These are phyloP conservation scores for Pitta sordida DNA, from an alignment of 2,113 vertebrate genomes.

Conservation along the genomic window DNA sequence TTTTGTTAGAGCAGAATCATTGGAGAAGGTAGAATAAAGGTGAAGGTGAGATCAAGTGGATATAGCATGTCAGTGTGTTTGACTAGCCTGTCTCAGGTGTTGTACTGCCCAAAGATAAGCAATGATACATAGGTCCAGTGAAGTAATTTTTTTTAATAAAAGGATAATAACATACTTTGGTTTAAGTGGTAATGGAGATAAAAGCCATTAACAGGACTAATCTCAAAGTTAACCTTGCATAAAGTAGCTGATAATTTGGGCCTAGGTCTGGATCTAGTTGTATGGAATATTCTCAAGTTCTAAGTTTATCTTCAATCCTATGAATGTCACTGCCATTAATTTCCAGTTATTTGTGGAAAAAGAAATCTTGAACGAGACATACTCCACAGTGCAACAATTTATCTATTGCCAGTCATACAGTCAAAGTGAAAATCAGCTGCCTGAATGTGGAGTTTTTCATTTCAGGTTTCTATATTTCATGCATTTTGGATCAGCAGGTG, in stretches of 20 bases:
- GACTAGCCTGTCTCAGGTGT: neutral
- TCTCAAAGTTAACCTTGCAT: neutral
- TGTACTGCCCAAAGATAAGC: neutral
- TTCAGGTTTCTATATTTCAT: neutral
- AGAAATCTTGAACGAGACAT: neutral
- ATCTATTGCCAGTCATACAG: neutral
- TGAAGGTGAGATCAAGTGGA: neutral
- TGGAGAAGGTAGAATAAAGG: neutral
- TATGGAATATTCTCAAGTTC: neutral
- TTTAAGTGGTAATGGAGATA: neutral
- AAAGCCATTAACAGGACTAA: neutral
- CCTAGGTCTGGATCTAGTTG: neutral
- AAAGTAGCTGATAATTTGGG: neutral
- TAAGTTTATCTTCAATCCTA: neutral
- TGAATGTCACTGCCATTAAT: neutral
- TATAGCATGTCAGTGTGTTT: neutral
- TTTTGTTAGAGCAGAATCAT: neutral
- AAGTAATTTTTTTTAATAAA: neutral
- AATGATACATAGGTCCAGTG: neutral
- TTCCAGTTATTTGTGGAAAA: neutral
- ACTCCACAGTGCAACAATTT: neutral
- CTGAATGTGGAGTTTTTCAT: neutral
- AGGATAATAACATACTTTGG: neutral
- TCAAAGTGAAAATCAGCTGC: neutral
- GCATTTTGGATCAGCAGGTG: accelerated